Evolutionary conservation across 2,888 invertebrate species (phyloP).

Genomic region (Diaperis boleti): DNA sequence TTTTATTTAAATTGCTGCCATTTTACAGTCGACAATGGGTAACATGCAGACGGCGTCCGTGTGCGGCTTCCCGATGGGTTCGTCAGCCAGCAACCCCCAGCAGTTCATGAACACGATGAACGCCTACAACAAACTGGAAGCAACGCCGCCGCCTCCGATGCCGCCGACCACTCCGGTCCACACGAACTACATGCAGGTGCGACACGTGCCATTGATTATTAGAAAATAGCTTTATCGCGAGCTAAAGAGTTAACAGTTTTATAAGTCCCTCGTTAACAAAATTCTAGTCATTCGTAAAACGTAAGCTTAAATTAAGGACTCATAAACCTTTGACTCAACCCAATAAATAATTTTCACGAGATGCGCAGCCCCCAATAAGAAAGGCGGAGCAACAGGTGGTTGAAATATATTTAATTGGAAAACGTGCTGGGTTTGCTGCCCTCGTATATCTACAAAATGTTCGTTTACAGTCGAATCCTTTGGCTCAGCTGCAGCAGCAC

Average conservation of each 20-base stretch:
- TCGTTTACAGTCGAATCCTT: conserved; percentile 55
- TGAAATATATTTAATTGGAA: conserved; percentile 45
- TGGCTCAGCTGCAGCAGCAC: conserved; percentile 61
- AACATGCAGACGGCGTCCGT: conserved; percentile 56
- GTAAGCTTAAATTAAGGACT: too few species aligned
- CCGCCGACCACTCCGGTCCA: conserved; percentile 52
- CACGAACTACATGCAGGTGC: conserved; percentile 58
- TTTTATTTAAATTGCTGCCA: conserved; percentile 33
- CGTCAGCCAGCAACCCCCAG: conserved; percentile 48
- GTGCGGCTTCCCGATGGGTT: conserved; percentile 57
- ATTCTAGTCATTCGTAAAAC: too few species aligned
- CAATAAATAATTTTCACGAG: conserved; percentile 11
- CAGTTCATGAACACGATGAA: conserved; percentile 59
- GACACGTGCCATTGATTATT: conserved; percentile 39
- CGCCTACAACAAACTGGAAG: conserved; percentile 57
- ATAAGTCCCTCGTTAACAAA: too few species aligned
- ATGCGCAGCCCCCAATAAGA: conserved; percentile 2
- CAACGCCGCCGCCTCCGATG: conserved; percentile 51
- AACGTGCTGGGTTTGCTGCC: conserved; percentile 28
- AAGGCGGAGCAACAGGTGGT: conserved; percentile 42
- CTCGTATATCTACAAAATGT: neutral
- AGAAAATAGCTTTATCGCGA: conserved; percentile 31
- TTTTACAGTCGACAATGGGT: conserved; percentile 56
- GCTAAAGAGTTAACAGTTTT: too few species aligned
- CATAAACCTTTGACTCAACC: too few species aligned